Evolutionary conservation across 2,797 vertebrate species (phyloP).

Genomic region (Pangasius krempfi): DNA sequence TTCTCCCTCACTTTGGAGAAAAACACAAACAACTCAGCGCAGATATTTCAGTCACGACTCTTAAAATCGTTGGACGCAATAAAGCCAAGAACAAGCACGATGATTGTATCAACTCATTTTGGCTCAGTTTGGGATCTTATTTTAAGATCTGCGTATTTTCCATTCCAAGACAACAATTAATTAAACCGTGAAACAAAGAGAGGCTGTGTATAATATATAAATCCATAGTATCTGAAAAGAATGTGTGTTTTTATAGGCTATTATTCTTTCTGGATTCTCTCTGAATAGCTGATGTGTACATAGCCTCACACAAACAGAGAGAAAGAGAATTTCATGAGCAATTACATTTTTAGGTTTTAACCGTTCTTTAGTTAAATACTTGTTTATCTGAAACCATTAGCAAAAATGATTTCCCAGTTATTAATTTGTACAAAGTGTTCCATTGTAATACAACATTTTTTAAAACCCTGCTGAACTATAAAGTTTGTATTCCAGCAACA

Average conservation of each 20-base stretch:
- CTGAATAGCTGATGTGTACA: not conserved
- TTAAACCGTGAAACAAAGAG: conserved; percentile 11
- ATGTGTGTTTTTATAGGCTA: conserved; percentile 14
- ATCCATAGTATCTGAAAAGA: not conserved
- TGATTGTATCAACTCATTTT: conserved; percentile 20
- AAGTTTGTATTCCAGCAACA: conserved; percentile 21
- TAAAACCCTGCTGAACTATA: not conserved
- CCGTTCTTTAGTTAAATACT: not conserved
- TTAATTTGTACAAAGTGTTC: conserved; percentile 3
- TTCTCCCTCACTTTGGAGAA: conserved; percentile 32
- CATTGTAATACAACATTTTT: conserved; percentile 10
- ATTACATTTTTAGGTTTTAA: not conserved
- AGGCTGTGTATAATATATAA: conserved; percentile 23
- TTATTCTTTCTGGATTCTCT: conserved; percentile 25
- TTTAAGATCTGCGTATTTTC: conserved; percentile 33
- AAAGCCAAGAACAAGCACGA: not conserved
- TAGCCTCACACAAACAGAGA: conserved; percentile 16
- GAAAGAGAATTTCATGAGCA: not conserved
- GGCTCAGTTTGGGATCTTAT: conserved; percentile 5
- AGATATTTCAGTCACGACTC: conserved; percentile 24
- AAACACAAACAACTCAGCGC: conserved; percentile 45
- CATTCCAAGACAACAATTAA: conserved; percentile 22
- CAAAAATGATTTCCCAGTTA: conserved; percentile 3
- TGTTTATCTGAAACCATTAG: not conserved
- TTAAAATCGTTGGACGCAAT: conserved; percentile 24